These are phyloP conservation scores for Mesorhabditis belari DNA, from an alignment of 2,888 invertebrate species.

Conservation along the genomic window DNA sequence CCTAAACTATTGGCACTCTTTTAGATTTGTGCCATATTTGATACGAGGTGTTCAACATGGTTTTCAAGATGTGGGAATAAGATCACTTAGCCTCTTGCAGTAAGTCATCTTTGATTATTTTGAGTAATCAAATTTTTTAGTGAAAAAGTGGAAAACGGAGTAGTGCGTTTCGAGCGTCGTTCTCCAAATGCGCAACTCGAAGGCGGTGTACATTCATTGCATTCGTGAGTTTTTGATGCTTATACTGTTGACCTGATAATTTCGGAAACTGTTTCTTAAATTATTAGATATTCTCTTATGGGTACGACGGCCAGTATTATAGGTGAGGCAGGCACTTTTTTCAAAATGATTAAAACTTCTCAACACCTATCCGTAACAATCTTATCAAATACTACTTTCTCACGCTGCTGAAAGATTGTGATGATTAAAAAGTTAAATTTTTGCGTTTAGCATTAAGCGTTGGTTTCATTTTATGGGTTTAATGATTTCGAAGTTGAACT, in stretches of 20 bases:
- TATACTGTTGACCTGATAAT: no score
- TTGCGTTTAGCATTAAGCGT: no score
- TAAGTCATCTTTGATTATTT: slow-evolving; percentile 16
- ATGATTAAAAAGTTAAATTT: no score
- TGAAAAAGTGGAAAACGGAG: slow-evolving; percentile 74
- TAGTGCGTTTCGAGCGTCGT: slow-evolving; percentile 86
- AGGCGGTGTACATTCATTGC: slow-evolving; percentile 93
- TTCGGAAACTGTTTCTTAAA: no score
- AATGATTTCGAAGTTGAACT: no score
- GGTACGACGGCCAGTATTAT: neutral
- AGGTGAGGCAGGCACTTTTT: neutral
- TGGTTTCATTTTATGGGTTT: no score
- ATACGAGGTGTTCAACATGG: slow-evolving; percentile 91
- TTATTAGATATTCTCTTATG: neutral
- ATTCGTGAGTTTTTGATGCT: slow-evolving; percentile 69
- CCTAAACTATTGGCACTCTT: no score
- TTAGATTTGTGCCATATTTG: slow-evolving; percentile 80
- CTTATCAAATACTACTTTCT: no score
- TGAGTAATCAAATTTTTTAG: slow-evolving; percentile 55
- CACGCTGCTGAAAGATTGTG: no score
- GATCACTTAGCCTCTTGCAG: slow-evolving; percentile 41
- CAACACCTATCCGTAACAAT: no score
- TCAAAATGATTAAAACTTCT: no score
- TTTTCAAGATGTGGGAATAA: slow-evolving; percentile 84
- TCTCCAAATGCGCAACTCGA: slow-evolving; percentile 91